A percentile compares a stretch with the other conserved stretches of the same genome.
phyloP scores from a whole-genome alignment of 2,888 invertebrate species.

The Saturnia japonica region DNA sequence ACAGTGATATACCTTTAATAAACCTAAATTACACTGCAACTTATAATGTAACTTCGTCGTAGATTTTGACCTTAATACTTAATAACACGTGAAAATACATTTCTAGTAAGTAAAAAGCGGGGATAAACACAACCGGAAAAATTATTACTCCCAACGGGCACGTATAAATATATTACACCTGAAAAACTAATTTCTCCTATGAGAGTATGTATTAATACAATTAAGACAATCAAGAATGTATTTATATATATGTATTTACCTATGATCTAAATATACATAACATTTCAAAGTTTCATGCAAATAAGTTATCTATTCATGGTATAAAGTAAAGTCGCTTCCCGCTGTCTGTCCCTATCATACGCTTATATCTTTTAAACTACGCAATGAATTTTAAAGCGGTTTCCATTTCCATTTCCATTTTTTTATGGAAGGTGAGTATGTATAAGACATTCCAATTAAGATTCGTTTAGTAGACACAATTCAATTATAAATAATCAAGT shows the following conservation, averaged over 20 bases:
- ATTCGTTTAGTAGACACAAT: no score
- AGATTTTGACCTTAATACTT: neutral
- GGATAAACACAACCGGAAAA: neutral
- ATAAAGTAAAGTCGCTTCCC: no score
- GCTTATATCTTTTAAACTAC: no score
- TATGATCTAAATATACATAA: neutral
- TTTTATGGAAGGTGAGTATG: no score
- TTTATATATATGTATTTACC: neutral
- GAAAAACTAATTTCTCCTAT: neutral
- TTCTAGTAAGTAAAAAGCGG: neutral
- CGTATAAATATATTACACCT: neutral
- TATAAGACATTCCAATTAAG: no score
- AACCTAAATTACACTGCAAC: neutral
- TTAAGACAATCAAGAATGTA: neutral
- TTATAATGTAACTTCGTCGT: neutral
- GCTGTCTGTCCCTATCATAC: no score
- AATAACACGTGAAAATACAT: neutral
- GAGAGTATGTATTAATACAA: neutral
- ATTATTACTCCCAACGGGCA: constrained; percentile 1
- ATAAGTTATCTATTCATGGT: no score
- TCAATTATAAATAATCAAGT: no score
- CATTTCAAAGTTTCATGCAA: neutral
- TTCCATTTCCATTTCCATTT: no score
- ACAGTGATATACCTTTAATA: no score
- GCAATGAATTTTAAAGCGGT: no score